A percentile compares a stretch with the other conserved stretches of the same genome.
phyloP scores from a whole-genome alignment of 2,797 vertebrate genomes.

The Galagoides demidoff region DNA sequence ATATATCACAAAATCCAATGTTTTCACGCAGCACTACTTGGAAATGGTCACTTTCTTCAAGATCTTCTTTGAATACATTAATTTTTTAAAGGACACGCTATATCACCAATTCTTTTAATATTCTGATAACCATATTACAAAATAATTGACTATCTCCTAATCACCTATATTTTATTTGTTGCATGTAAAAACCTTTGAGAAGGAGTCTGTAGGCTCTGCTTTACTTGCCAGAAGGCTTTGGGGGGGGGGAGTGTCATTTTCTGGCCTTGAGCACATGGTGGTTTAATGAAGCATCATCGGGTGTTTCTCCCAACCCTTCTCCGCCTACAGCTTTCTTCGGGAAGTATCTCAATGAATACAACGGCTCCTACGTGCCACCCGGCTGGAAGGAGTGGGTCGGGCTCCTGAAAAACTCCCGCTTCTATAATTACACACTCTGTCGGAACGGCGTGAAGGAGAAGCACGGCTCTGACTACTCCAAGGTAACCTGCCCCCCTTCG shows the following conservation, averaged over 20 bases:
- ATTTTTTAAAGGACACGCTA: background rate
- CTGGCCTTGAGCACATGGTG: fast-evolving
- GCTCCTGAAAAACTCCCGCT: constrained; percentile 97
- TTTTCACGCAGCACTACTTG: background rate
- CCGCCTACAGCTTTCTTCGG: constrained; percentile 95
- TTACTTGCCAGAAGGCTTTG: fast-evolving
- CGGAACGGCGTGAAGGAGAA: constrained; percentile 96
- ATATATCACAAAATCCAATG: background rate
- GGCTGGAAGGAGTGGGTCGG: constrained; percentile 98
- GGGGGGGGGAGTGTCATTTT: fast-evolving
- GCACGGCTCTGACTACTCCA: constrained; percentile 94
- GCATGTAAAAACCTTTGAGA: fast-evolving
- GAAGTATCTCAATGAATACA: constrained; percentile 99
- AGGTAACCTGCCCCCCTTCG: constrained; percentile 85
- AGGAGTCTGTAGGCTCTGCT: fast-evolving
- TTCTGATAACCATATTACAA: background rate
- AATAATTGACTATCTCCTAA: background rate
- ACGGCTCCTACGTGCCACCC: constrained; percentile 95
- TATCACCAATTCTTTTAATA: background rate
- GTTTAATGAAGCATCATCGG: fast-evolving
- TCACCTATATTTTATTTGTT: fast-evolving
- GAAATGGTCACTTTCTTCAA: background rate
- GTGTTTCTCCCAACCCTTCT: constrained; percentile 39
- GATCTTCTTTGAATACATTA: background rate
- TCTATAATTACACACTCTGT: constrained; percentile 98